Evolutionary conservation across 92 coral and sea anemone genomes (phyloP), one percentile per base, ranked within the genome.

Genomic region (Actinernus sp.): DNA sequence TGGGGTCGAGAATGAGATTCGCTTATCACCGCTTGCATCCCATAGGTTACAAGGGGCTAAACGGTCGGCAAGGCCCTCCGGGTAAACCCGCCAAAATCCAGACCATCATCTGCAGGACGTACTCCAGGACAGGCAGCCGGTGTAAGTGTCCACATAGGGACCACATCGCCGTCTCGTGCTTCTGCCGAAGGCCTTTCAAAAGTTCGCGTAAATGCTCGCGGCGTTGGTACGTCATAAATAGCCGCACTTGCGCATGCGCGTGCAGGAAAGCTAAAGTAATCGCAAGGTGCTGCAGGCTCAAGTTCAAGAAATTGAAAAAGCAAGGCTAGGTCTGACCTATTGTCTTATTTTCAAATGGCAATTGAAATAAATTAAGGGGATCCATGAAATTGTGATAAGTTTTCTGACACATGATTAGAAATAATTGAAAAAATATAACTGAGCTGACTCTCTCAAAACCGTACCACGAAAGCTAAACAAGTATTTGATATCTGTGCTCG

Each of bases 261-360:
- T 63, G 70, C 70, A 2, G 2, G 3, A n/a, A 23, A 2, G 36
- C 70, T 44, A 22, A 12, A 3, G 70, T 55, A 1, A 30, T 34
- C n/a, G 70, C 70, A 11, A 34, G 40, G 37, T 63, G 70, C 56
- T 63, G 70, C 39, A 0, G 61, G 61, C 13, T 55, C 39, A n/a
- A 11, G 38, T 10, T 36, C n/a, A n/a, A n/a, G n/a, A n/a, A n/a
- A n/a, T n/a, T n/a, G n/a, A n/a, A n/a, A n/a, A n/a, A n/a, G n/a
- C n/a, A n/a, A n/a, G n/a, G n/a, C n/a, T n/a, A n/a, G n/a, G n/a
- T n/a, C n/a, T n/a, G n/a, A n/a, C n/a, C n/a, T n/a, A n/a, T n/a
- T n/a, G n/a, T n/a, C n/a, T n/a, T n/a, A n/a, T n/a, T n/a, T n/a
- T n/a, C n/a, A n/a, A n/a, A n/a, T n/a, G n/a, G n/a, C n/a, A n/a